A percentile compares a stretch with the other conserved stretches of the same genome.
Evolutionary conservation across 2,797 vertebrate genomes (phyloP).

Genomic region (Chanos chanos): DNA sequence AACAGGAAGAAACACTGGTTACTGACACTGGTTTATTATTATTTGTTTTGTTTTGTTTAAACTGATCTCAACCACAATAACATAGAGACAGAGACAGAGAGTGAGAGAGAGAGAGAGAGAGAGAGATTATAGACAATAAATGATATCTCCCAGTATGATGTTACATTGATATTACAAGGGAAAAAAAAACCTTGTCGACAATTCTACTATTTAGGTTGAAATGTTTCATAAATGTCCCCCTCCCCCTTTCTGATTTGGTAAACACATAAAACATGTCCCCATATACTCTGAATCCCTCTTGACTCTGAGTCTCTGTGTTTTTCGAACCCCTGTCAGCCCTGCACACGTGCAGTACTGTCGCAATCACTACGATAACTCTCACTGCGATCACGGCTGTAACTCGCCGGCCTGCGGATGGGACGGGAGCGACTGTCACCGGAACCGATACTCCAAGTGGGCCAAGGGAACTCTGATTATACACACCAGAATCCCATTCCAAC

Average conservation of each 20-base stretch:
- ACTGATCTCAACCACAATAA: no score
- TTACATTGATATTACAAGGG: no score
- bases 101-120: no score
- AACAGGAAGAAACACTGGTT: no score
- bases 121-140: background rate
- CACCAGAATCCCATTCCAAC: slow-evolving; percentile 59
- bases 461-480: slow-evolving; percentile 74
- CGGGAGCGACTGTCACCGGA: slow-evolving; percentile 77
- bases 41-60: no score
- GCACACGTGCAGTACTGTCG: slow-evolving; percentile 78
- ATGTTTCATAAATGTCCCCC: background rate
- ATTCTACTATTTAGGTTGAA: no score
- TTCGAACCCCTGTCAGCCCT: slow-evolving; percentile 58
- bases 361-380: slow-evolving; percentile 78
- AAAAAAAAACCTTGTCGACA: no score
- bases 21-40: no score
- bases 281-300: background rate
- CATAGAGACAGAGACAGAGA: no score
- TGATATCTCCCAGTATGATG: no score
- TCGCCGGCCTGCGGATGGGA: slow-evolving; percentile 82
- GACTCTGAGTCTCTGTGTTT: background rate
- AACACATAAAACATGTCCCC: no score
- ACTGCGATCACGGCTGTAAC: slow-evolving; percentile 83
- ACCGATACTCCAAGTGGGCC: slow-evolving; percentile 52
- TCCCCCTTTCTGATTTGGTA: background rate